Evolutionary conservation across 1,140 invertebrate genomes (phyloP).

Genomic region (Zaprionus capensis): DNA sequence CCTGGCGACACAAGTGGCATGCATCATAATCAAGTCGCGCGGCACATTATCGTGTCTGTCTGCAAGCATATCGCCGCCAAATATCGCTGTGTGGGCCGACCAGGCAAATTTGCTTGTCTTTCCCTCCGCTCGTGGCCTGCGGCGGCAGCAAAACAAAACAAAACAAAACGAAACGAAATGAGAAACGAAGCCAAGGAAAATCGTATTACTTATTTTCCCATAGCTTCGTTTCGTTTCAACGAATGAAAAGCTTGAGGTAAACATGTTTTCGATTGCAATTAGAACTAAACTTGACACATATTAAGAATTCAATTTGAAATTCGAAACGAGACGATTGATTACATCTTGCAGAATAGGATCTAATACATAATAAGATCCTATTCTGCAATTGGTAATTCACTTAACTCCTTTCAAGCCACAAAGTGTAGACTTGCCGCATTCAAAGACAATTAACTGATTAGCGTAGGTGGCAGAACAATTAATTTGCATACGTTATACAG

Average conservation of each 20-base stretch:
- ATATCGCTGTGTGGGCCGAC: constrained; percentile 1
- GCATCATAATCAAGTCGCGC: constrained; percentile 9
- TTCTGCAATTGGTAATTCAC: too few species aligned
- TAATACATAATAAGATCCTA: too few species aligned
- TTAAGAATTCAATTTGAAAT: not conserved
- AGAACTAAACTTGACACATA: constrained; percentile 2
- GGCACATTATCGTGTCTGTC: constrained; percentile 8
- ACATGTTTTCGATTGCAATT: not conserved
- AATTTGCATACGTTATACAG: not conserved
- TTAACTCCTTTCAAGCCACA: too few species aligned
- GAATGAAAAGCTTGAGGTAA: not conserved
- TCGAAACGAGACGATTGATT: not conserved
- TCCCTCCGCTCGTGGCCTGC: not conserved
- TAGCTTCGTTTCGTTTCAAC: constrained; percentile 1
- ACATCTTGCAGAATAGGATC: not conserved
- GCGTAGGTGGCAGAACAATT: too few species aligned
- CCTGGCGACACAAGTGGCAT: constrained; percentile 5
- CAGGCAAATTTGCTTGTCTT: not conserved
- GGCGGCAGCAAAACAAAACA: not conserved
- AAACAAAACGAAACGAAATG: not conserved
- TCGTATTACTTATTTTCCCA: not conserved
- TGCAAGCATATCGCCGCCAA: constrained; percentile 5
- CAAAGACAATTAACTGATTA: not conserved
- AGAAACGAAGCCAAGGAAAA: constrained; percentile 8
- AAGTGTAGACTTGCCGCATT: too few species aligned